These are phyloP conservation scores for Drosophila orena DNA, from an alignment of 1,140 invertebrate genomes.

Conservation along the genomic window DNA sequence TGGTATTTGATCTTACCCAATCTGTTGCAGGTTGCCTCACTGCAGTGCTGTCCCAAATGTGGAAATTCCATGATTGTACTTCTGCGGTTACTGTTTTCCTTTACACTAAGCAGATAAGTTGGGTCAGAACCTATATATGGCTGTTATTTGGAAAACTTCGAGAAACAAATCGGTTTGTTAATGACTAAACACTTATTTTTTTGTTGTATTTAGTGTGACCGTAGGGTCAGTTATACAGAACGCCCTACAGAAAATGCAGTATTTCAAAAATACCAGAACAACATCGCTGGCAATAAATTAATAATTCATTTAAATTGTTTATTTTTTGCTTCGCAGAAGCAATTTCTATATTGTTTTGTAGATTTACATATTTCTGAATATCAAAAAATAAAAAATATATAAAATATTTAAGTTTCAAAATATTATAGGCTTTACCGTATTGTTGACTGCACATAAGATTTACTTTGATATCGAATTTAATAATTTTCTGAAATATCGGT, in stretches of 20 bases:
- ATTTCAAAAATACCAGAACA: background rate
- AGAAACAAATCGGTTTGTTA: constrained; percentile 41
- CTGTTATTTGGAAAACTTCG: constrained; percentile 36
- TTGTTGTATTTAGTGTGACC: background rate
- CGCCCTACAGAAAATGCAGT: background rate
- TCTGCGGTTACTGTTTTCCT: constrained; percentile 3
- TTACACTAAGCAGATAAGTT: constrained; percentile 2
- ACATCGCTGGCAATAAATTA: too few species aligned
- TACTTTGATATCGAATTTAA: too few species aligned
- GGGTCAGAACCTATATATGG: constrained; percentile 17
- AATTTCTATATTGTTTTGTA: too few species aligned
- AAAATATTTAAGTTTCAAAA: too few species aligned
- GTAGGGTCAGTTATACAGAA: background rate
- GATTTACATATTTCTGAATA: too few species aligned
- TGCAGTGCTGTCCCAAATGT: constrained; percentile 94
- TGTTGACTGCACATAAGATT: too few species aligned
- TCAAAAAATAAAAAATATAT: too few species aligned
- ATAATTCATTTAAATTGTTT: too few species aligned
- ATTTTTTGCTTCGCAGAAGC: too few species aligned
- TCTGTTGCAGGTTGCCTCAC: constrained; percentile 91
- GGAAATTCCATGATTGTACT: constrained; percentile 94
- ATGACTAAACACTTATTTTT: constrained; percentile 44
- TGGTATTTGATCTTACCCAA: constrained; percentile 87
- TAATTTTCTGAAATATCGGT: too few species aligned
- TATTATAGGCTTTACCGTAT: too few species aligned